phyloP scores from a whole-genome alignment of 2,797 vertebrate genomes.

The Taenioides sp. region DNA sequence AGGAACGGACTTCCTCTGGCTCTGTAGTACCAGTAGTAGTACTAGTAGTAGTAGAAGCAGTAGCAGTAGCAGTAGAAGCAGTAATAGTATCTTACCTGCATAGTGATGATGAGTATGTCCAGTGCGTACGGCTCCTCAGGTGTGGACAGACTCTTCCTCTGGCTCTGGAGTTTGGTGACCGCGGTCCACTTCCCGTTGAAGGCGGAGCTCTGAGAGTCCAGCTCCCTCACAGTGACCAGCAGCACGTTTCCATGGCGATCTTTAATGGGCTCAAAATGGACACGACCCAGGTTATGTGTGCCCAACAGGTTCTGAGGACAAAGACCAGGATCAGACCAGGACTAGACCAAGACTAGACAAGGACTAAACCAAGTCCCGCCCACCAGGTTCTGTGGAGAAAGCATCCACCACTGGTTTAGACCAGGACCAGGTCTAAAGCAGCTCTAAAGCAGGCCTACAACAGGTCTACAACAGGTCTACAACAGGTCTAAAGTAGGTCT shows the following conservation, averaged over 20 bases:
- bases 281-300: conserved; percentile 92
- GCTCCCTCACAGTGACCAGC: conserved; percentile 90
- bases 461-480: background rate
- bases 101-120: conserved; percentile 95
- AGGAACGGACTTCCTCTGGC: too few species aligned
- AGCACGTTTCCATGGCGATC: conserved; percentile 95
- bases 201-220: conserved; percentile 88
- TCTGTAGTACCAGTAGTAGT: background rate
- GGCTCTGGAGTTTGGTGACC: conserved; percentile 94
- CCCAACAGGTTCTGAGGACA: conserved; percentile 89
- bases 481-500: too few species aligned
- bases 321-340: background rate
- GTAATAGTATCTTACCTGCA: conserved; percentile 80
- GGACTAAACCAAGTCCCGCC: conserved; percentile 55
- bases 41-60: background rate
- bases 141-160: conserved; percentile 96
- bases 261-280: conserved; percentile 96
- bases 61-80: background rate
- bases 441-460: background rate
- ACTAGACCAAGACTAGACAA: background rate
- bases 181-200: conserved; percentile 95
- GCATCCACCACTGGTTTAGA: too few species aligned
- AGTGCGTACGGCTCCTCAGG: conserved; percentile 95
- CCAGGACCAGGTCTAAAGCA: background rate
- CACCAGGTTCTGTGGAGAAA: conserved; percentile 84